Evolutionary conservation across 2,113 vertebrate species (phyloP).

Genomic region (Alethe diademata): DNA sequence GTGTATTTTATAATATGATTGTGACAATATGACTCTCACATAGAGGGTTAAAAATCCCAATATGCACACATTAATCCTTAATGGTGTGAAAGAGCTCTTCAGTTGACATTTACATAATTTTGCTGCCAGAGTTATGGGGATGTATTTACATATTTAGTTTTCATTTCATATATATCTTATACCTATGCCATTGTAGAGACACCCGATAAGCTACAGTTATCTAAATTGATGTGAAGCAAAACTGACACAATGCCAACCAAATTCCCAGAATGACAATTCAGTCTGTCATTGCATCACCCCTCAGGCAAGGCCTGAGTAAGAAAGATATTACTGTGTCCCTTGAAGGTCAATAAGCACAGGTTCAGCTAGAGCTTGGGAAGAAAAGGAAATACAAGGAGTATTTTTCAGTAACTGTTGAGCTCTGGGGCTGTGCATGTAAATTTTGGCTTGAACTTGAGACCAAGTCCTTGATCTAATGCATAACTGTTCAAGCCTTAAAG

Average conservation of each 20-base stretch:
- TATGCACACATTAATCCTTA: neutral
- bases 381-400: neutral
- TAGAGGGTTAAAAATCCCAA: neutral
- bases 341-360: slow-evolving; percentile 3
- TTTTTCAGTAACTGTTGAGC: neutral
- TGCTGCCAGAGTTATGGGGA: neutral
- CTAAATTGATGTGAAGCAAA: slow-evolving; percentile 13
- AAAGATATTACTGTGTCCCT: neutral
- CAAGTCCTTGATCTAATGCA: neutral
- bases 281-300: neutral
- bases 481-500: neutral
- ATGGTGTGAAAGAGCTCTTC: neutral
- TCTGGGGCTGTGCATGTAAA: neutral
- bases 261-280: slow-evolving; percentile 11
- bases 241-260: slow-evolving; percentile 27
- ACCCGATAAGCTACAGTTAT: neutral
- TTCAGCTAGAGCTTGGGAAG: neutral
- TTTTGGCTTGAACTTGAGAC: neutral
- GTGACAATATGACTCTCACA: neutral
- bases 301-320: neutral
- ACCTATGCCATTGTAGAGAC: neutral
- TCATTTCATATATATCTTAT: neutral
- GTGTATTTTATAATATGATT: neutral
- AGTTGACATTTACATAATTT: neutral
- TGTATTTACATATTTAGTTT: neutral